Percentiles rank a stretch among this genome's conserved stretches.
phyloP scores from a whole-genome alignment of 2,113 vertebrate species.

The Dasyurus viverrinus region DNA sequence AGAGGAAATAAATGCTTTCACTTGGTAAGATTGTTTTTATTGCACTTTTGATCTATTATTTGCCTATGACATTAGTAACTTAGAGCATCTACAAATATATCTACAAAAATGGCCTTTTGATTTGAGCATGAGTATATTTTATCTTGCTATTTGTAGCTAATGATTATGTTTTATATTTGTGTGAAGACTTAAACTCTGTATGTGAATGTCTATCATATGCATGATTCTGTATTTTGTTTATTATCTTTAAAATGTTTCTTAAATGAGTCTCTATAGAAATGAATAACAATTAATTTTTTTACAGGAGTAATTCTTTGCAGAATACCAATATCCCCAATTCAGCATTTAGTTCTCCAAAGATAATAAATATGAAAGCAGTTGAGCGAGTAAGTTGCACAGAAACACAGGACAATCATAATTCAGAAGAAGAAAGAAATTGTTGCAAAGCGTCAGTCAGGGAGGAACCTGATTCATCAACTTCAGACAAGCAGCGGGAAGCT shows the following conservation, averaged over 20 bases:
- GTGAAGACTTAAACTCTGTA: not conserved
- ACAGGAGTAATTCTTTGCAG: slow-evolving; percentile 91
- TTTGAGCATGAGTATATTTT: slow-evolving; percentile 49
- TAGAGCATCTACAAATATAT: slow-evolving; percentile 56
- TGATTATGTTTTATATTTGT: slow-evolving; percentile 35
- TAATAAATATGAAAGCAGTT: slow-evolving; percentile 89
- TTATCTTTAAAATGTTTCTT: slow-evolving; percentile 41
- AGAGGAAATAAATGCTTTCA: slow-evolving; percentile 79
- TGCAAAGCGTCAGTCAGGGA: slow-evolving; percentile 81
- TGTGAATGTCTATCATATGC: slow-evolving; percentile 20
- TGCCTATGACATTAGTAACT: slow-evolving; percentile 40
- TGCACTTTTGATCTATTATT: slow-evolving; percentile 68
- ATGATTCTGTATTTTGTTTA: slow-evolving; percentile 45
- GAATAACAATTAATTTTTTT: slow-evolving; percentile 60
- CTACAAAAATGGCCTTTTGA: slow-evolving; percentile 36
- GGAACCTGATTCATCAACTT: slow-evolving; percentile 81
- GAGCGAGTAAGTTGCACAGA: slow-evolving; percentile 86
- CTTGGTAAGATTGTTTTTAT: slow-evolving; percentile 76
- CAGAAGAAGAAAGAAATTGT: slow-evolving; percentile 80
- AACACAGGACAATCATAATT: slow-evolving; percentile 85
- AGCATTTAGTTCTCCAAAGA: slow-evolving; percentile 95
- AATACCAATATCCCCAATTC: slow-evolving; percentile 92
- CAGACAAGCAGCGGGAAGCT: slow-evolving; percentile 90
- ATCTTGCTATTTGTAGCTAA: slow-evolving; percentile 8
- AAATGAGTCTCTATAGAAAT: slow-evolving; percentile 48